Percentiles rank a stretch among this genome's conserved stretches.
Conservation (phyloP, 1,140 invertebrate genomes). For the Mizuhopecten yessoensis region DNA sequence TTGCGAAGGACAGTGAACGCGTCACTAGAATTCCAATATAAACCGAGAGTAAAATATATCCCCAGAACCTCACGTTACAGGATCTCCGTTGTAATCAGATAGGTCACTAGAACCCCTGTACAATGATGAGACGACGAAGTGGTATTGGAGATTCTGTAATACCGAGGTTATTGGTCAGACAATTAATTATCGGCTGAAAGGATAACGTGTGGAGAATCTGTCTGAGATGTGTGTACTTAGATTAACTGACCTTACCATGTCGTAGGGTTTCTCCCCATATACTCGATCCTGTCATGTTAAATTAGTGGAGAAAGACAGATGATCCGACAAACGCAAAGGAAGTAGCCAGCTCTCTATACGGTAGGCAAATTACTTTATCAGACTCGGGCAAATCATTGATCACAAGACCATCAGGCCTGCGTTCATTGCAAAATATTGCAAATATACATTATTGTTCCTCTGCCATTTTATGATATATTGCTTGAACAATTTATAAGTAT, state of each 20-base stretch:
- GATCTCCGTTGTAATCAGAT: neutral
- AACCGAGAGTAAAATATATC: too few species aligned
- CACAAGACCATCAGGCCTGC: too few species aligned
- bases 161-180: neutral
- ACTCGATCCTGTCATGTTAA: neutral
- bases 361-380: too few species aligned
- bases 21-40: too few species aligned
- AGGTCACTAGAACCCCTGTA: neutral
- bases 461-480: too few species aligned
- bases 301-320: neutral
- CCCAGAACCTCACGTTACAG: too few species aligned
- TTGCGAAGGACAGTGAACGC: too few species aligned
- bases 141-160: too few species aligned
- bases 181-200: neutral
- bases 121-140: neutral
- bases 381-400: too few species aligned
- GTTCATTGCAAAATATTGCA: too few species aligned
- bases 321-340: neutral
- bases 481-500: too few species aligned
- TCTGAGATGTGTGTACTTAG: neutral
- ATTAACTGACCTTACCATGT: neutral
- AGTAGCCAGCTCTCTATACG: neutral
- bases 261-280: neutral
- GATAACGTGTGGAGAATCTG: neutral
- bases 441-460: too few species aligned